Conservation (phyloP, 2,113 vertebrate species). For the Connochaetes taurinus region DNA sequence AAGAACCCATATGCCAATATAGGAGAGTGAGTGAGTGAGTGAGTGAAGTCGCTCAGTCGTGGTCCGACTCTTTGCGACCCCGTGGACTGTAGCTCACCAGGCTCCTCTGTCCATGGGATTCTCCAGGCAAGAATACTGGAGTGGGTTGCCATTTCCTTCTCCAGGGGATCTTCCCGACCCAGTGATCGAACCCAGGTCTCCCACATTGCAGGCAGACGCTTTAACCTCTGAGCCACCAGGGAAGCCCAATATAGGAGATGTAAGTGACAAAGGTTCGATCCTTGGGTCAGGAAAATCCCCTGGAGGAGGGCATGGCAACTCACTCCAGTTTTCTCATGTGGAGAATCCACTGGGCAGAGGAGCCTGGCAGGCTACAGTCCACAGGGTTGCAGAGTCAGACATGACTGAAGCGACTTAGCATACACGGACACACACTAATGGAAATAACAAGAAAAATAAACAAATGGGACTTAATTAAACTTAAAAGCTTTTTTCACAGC, state of each 20-base stretch:
- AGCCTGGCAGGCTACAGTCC: background rate
- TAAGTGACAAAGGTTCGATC: background rate
- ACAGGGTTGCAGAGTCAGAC: background rate
- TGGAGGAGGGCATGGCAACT: background rate
- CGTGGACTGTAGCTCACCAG: too few relatives aligned
- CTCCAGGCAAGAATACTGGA: too few relatives aligned
- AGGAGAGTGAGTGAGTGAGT: background rate
- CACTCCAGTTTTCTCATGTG: background rate
- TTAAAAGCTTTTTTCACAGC: background rate
- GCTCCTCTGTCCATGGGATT: too few relatives aligned
- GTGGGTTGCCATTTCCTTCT: too few relatives aligned
- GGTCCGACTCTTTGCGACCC: too few relatives aligned
- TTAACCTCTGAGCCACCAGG: too few relatives aligned
- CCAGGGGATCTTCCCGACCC: too few relatives aligned
- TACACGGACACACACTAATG: background rate
- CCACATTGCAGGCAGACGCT: too few relatives aligned
- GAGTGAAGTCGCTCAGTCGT: too few relatives aligned
- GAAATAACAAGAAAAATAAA: background rate
- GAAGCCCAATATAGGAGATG: background rate
- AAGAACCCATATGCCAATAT: background rate
- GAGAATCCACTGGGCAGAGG: background rate
- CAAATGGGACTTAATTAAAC: background rate
- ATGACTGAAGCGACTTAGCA: background rate
- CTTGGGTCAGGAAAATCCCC: background rate
- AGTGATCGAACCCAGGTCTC: too few relatives aligned